Base-by-base conservation (phyloP, 1,140 invertebrate species). In the Leptonema lineaticorne region DNA sequence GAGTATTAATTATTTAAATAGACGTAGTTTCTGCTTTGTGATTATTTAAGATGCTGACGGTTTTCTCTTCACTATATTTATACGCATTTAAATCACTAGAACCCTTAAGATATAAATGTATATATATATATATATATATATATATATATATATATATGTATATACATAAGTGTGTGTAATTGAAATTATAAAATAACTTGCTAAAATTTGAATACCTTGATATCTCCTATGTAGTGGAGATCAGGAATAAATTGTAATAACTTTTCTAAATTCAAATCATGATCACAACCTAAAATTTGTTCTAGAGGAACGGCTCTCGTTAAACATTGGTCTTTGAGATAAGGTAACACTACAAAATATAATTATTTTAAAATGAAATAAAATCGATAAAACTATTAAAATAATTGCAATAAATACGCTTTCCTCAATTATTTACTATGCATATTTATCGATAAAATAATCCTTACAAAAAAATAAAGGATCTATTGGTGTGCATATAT, bases 61-160 rank as follows among this genome's bases (percentile, higher is more conserved):
- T n/a, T 75, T 91, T 92, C 45, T 88, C 86, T 75, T 90, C 86
- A 79, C 91, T 92, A 73, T 88, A 92, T 80, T 91, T 91, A 72
- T 87, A 92, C 9, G 90, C 90, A 75, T 85, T 87, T 24, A 90
- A 76, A 29, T 89, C 87, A 70, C 85, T 83, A 71, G 87, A 84
- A 28, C 87, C 88, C 81, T 84, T n/a, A n/a, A 56, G 37, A 59
- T 26, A 41, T 4, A 41, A 41, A 41, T 41, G 2, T 11, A 41
- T 11, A 41, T 46, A 41, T 24, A 45, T 72, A 41, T 75, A 70
- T 3, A 64, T 75, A 14, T n/a, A n/a, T n/a, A n/a, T n/a, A n/a
- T n/a, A n/a, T n/a, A n/a, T n/a, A n/a, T n/a, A n/a, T n/a, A n/a
- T n/a, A n/a, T n/a, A n/a, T n/a, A n/a, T n/a, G n/a, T n/a, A n/a